These are phyloP conservation scores for Aleiodes leptofemur DNA, from an alignment of 2,888 invertebrate species.

Conservation along the genomic window DNA sequence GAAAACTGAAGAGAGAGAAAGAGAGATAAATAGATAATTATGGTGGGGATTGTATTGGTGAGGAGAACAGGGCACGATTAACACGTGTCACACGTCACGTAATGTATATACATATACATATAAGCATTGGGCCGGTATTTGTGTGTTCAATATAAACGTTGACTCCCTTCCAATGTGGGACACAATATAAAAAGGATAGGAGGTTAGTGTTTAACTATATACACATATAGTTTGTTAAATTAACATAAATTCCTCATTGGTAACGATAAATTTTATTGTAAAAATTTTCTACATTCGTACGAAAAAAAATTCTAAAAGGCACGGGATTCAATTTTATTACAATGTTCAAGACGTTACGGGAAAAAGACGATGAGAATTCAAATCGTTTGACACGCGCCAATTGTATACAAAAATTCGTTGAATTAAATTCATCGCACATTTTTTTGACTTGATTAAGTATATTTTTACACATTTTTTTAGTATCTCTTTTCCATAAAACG, in stretches of 20 bases:
- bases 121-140: constrained; percentile 7
- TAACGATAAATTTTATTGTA: no score
- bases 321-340: constrained; percentile 22
- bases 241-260: constrained; percentile 12
- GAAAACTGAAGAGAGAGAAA: no score
- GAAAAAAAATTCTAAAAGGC: not conserved
- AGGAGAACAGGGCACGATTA: constrained; percentile 62
- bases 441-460: not conserved
- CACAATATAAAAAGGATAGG: not conserved
- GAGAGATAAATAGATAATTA: constrained; percentile 19
- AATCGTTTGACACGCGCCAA: constrained; percentile 69
- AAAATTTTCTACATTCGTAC: not conserved
- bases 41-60: constrained; percentile 63
- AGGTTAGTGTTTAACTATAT: constrained; percentile 9
- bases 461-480: constrained; percentile 6
- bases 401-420: constrained; percentile 7
- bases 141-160: constrained; percentile 13
- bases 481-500: no score
- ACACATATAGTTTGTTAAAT: not conserved
- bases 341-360: constrained; percentile 41
- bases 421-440: constrained; percentile 12
- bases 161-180: constrained; percentile 18
- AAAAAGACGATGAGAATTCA: constrained; percentile 63
- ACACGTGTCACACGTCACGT: constrained; percentile 71
- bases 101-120: constrained; percentile 60